Base-by-base conservation (phyloP, 2,113 vertebrate species). In the Trematomus loennbergii region DNA sequence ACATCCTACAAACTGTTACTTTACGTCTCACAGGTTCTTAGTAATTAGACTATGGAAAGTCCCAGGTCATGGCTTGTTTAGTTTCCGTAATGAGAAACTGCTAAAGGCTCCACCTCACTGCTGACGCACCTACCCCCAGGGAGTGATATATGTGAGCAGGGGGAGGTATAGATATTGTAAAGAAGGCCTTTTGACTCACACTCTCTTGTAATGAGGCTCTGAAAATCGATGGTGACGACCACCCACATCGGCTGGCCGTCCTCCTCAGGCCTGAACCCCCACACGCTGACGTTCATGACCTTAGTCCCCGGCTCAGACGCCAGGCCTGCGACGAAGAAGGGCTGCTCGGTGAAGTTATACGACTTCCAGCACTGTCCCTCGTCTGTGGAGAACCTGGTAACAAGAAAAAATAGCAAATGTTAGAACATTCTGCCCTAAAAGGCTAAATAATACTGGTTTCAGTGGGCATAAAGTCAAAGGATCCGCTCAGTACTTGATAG, bases 281-380 rank as follows among this genome's bases (percentile, higher is more conserved):
- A 96, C 67, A 96, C 93, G 10, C 95, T 96, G 83, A 96, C 92
- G 0, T 91, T 96, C 94, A 96, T 87, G 61, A 95, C 93, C 65
- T 95, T 96, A 22, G 93, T 93, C 13, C 95, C 94, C 0, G 95
- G 95, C 72, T 96, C 95, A 0, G 95, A 95, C 0, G 94, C 90
- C 72, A 96, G 80, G 53, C 95, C 95, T 1, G 94, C 94, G 7
- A 96, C 94, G 82, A 93, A 95, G 71, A 96, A 93, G 9, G 95
- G 92, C 83, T 95, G 94, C 45, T 94, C 86, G 0, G 95, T 96
- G 68, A 96, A 96, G 89, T 94, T 95, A 48, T 94, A 95, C 17
- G 59, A 81, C 67, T 94, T 94, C 95, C 95, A 96, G 76, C 95
- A 96, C 55, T 84, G 95, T 10, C 95, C 95, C 54, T 96, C 95